Conservation (phyloP, 2,888 invertebrate species). For the Papilio elwesi region DNA sequence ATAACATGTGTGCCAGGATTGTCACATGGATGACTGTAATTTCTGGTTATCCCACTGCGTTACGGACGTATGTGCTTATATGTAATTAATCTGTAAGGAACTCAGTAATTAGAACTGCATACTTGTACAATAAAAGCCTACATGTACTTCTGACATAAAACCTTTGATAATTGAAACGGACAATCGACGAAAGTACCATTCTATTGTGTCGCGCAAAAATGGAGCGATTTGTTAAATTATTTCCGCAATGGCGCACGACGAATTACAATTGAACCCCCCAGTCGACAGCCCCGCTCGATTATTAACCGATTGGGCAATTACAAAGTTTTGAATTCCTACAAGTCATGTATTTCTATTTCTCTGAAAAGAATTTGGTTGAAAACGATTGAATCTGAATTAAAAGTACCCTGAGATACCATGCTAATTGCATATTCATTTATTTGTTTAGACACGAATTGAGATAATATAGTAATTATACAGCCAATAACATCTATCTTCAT, state of each 20-base stretch:
- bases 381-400: too few species aligned
- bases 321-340: slow-evolving; percentile 6
- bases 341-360: background rate
- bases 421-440: too few species aligned
- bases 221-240: slow-evolving; percentile 59
- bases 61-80: background rate
- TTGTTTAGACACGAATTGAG: too few species aligned
- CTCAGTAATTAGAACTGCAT: slow-evolving; percentile 1
- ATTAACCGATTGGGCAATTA: slow-evolving; percentile 30
- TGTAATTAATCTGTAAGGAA: background rate
- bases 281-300: slow-evolving; percentile 15
- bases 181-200: slow-evolving; percentile 55
- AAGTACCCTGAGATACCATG: too few species aligned
- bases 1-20: background rate
- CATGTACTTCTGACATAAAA: slow-evolving; percentile 51
- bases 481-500: too few species aligned
- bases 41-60: background rate
- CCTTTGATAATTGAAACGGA: slow-evolving; percentile 57
- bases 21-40: background rate
- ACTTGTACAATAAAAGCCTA: background rate
- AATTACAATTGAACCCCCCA: background rate
- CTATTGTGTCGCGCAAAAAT: slow-evolving; percentile 58
- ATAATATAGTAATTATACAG: too few species aligned
- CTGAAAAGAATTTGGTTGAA: too few species aligned
- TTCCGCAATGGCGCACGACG: slow-evolving; percentile 43